These are phyloP conservation scores for Aurelia aurita DNA, from an alignment of 30 jellyfish, hydroid and myxozoan genomes.

Conservation along the genomic window DNA sequence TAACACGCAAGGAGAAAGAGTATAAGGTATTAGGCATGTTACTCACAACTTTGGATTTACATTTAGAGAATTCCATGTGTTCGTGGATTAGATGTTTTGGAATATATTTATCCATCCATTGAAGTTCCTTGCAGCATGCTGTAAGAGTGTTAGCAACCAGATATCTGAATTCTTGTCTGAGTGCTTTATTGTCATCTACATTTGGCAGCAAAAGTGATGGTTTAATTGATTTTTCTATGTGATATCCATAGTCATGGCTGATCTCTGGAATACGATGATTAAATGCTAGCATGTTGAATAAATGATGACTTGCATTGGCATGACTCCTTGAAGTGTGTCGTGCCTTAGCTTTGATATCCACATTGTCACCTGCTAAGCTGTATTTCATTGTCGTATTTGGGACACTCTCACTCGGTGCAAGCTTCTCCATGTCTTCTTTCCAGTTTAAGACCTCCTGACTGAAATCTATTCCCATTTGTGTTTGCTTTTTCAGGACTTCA, in stretches of 20 bases:
- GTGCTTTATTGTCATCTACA: not conserved
- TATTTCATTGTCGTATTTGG: not conserved
- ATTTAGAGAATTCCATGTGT: not conserved
- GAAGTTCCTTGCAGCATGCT: not conserved
- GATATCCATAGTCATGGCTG: not conserved
- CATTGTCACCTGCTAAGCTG: not conserved
- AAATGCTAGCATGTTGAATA: not conserved
- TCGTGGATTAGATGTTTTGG: not conserved
- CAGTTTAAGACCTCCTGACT: not conserved
- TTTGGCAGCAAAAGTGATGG: not conserved
- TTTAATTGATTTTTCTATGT: not conserved
- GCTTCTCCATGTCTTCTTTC: not conserved
- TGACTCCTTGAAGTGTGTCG: not conserved
- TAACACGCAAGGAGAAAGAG: too few species aligned
- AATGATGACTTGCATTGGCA: not conserved
- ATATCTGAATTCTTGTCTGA: not conserved
- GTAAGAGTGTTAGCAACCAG: not conserved
- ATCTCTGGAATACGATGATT: not conserved
- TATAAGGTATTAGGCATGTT: too few species aligned
- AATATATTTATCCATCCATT: not conserved
- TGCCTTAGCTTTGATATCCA: not conserved
- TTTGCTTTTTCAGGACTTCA: not conserved
- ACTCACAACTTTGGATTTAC: not conserved
- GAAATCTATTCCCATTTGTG: constrained; percentile 6
- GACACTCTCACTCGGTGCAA: not conserved